These are phyloP conservation scores for Aethes cnicana DNA, from an alignment of 2,888 invertebrate genomes.

Conservation along the genomic window DNA sequence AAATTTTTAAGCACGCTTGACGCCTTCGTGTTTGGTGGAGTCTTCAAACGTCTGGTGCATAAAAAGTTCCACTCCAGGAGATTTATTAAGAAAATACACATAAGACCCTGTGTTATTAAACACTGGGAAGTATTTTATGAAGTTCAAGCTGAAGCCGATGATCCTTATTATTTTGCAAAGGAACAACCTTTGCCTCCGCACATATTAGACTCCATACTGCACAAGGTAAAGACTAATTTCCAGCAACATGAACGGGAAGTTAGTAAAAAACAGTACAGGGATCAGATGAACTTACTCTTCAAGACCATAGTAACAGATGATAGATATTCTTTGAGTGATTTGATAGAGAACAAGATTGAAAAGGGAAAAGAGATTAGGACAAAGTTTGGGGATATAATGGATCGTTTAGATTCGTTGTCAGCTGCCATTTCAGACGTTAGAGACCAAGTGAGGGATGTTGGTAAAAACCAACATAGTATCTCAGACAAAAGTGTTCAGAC, in stretches of 20 bases:
- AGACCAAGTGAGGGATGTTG: conserved; percentile 19
- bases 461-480: conserved; percentile 16
- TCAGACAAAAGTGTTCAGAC: conserved; percentile 28
- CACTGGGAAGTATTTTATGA: conserved; percentile 24
- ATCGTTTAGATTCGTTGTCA: conserved; percentile 12
- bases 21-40: conserved; percentile 36
- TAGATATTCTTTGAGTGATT: conserved; percentile 21
- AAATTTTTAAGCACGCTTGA: conserved; percentile 50
- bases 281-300: conserved; percentile 24
- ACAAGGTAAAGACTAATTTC: conserved; percentile 25
- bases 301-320: conserved; percentile 25
- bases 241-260: conserved; percentile 23
- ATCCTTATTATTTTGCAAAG: conserved; percentile 23
- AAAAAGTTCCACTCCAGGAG: conserved; percentile 35
- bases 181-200: conserved; percentile 28
- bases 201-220: conserved; percentile 33
- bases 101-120: conserved; percentile 20
- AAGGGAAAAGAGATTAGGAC: conserved; percentile 15
- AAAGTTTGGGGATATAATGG: conserved; percentile 25
- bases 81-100: conserved; percentile 29
- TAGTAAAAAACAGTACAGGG: conserved; percentile 21
- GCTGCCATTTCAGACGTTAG: conserved; percentile 21
- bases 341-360: conserved; percentile 17
- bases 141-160: conserved; percentile 18
- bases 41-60: conserved; percentile 28